Evolutionary conservation across 2,888 invertebrate genomes (phyloP), one percentile per base, ranked within the genome.

Genomic region (Dioctria rufipes): DNA sequence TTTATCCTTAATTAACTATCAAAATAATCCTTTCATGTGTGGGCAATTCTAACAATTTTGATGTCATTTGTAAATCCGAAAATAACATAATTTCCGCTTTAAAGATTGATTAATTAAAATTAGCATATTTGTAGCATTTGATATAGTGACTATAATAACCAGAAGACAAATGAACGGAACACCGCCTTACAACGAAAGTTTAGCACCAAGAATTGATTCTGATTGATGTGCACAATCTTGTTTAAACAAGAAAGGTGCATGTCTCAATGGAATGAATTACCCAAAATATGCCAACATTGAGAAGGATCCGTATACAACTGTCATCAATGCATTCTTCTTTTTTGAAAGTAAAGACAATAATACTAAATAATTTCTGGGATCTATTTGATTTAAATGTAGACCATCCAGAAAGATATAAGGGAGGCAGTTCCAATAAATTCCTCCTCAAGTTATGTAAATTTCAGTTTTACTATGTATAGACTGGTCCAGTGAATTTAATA

Each of bases 231-330:
- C 25, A 25, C 25, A 25, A 6, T n/a, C 54, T 54, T 54, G 46
- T 46, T 8, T 8, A 6, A 46, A 4, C 11, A 11, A 54, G 54
- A n/a, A 69, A 13, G 67, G 49, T 39, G 69, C 51, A 49, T 51
- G 69, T 69, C 37, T 69, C 69, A 69, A 69, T 69, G 9, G 69
- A 5, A 69, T 69, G 49, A 69, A 69, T 69, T 69, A 25, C 37
- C 49, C 51, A 51, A 69, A 69, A 37, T 49, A 69, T 39, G 49
- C 49, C n/a, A 69, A 69, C 69, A 51, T 69, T 69, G 69, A 69
- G 51, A 69, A 69, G 69, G 69, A 69, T 69, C 69, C 69, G 49
- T 11, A 51, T 9, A 37, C 25, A 69, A 69, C 69, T 69, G 69
- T 51, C 69, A 51, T 25, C 40, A 0, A 2, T 49, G 49, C 69